These are phyloP conservation scores for Antechinus stuartii DNA, from an alignment of 2,113 vertebrate species.

Conservation along the genomic window DNA sequence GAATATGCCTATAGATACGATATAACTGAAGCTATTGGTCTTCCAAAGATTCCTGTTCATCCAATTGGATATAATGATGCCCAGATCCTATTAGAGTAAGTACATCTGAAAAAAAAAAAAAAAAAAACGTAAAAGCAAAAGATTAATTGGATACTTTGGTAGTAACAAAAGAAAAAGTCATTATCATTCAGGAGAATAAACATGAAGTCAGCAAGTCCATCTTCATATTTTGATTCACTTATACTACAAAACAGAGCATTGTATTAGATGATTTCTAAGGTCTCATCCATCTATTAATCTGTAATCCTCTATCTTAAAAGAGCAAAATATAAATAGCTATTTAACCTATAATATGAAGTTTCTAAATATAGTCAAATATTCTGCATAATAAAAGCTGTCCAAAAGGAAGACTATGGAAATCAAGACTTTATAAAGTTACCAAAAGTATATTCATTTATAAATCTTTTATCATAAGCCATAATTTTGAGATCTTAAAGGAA, in stretches of 20 bases:
- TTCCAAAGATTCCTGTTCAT: conserved; percentile 95
- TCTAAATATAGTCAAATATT: background rate
- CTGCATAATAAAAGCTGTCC: background rate
- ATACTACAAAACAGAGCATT: background rate
- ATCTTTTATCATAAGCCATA: background rate
- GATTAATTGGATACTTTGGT: background rate
- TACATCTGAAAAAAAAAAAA: background rate
- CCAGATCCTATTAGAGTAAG: conserved; percentile 89
- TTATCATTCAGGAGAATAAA: background rate
- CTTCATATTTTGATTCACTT: background rate
- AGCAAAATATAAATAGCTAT: background rate
- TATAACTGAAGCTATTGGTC: conserved; percentile 87
- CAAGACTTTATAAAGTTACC: background rate
- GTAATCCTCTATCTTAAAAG: background rate
- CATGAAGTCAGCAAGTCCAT: background rate
- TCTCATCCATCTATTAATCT: background rate
- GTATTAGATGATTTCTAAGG: background rate
- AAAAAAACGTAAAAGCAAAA: background rate
- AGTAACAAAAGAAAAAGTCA: background rate
- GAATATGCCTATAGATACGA: conserved; percentile 90
- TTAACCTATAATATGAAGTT: background rate
- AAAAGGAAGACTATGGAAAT: background rate
- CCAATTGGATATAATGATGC: conserved; percentile 94
- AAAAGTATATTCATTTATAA: conserved; percentile 1
- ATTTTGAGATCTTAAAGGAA: background rate